Evolutionary conservation across 1,140 invertebrate genomes (phyloP), one percentile per base, ranked within the genome.

Genomic region (Pogonognathellus flavescens): DNA sequence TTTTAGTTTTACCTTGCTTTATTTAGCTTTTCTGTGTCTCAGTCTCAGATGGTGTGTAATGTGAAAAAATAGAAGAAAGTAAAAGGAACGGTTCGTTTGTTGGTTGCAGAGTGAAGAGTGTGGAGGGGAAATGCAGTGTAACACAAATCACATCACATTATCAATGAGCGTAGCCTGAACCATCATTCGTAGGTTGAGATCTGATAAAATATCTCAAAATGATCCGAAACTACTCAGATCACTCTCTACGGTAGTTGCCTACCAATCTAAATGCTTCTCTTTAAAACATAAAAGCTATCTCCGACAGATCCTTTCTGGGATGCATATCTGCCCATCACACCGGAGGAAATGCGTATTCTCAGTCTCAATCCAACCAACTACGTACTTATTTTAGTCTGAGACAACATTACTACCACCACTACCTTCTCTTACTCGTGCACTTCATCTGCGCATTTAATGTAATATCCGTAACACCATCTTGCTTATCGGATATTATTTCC

Each of bases 201-300:
- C 70, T 76, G 70, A 76, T 76, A 76, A 76, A 76, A 31, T 16
- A 41, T 76, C 70, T 76, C n/a, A 76, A 66, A 76, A 31, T 31
- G 70, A 76, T 76, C 70, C 70, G 41, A 41, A 41, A 41, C 31
- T 76, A 7, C 22, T 7, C 20, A 41, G 14, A 7, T n/a, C 25
- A 41, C 5, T 50, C 11, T 31, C 31, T 49, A 25, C 8, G 6
- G 31, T 41, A 41, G 31, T 41, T 41, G 31, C 31, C 31, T 41
- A 41, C 31, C 31, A 41, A 41, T 41, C 31, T 41, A 41, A 41
- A 41, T 41, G 31, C 2, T 31, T 76, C 70, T 50, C 41, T 31
- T 76, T 76, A n/a, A 76, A 76, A 50, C 70, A 76, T 31, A 76
- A 76, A 62, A 76, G 31, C 70, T 14, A 66, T 66, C 62, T 66